A percentile compares a stretch with the other conserved stretches of the same genome.
Conservation (phyloP, 1,140 invertebrate species). For the Lasioglossum albipes region DNA sequence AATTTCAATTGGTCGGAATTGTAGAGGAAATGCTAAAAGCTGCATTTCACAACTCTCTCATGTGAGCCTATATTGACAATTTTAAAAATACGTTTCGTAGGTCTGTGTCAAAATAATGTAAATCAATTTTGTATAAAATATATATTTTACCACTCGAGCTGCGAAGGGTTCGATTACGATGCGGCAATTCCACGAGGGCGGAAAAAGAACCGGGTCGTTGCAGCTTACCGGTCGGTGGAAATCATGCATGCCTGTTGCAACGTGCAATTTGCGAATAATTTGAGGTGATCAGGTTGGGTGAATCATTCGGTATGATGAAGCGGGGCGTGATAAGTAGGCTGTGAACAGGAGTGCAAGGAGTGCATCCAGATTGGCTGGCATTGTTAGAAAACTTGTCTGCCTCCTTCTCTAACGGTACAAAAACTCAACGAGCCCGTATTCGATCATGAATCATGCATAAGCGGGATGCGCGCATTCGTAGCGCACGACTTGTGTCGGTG, state of each 20-base stretch:
- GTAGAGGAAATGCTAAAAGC: no score
- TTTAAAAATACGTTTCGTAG: no score
- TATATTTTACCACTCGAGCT: no score
- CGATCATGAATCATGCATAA: conserved; percentile 44
- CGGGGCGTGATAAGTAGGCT: neutral
- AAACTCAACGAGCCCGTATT: conserved; percentile 22
- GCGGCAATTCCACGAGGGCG: no score
- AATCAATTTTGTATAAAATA: no score
- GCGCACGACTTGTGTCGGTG: neutral
- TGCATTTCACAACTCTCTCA: no score
- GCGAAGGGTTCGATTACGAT: no score
- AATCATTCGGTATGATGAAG: neutral
- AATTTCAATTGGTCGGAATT: no score
- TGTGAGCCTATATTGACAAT: no score
- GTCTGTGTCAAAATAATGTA: no score
- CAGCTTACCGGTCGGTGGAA: no score
- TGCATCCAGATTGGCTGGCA: neutral
- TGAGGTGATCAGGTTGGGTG: neutral
- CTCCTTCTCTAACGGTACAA: conserved; percentile 31
- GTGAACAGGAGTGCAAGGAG: neutral
- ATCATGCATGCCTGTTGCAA: neutral
- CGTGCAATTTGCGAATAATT: neutral
- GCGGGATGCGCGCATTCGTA: conserved; percentile 2
- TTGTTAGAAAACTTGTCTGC: neutral
- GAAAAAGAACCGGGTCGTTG: no score